Conservation (phyloP, 1,140 invertebrate genomes). For the Anastrepha ludens region DNA sequence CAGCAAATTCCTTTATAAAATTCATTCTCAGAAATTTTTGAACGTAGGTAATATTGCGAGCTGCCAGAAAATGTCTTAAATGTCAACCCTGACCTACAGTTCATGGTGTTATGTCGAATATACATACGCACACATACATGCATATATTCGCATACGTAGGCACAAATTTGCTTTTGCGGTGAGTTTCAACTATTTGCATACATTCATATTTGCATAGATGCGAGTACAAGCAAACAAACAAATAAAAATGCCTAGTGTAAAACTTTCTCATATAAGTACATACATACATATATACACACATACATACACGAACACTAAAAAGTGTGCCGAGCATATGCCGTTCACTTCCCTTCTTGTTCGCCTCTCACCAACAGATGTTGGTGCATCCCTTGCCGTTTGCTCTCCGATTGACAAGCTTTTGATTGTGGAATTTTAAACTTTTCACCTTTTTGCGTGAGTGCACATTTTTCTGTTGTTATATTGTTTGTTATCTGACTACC, state of each 20-base stretch:
- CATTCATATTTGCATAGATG: neutral
- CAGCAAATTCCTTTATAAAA: neutral
- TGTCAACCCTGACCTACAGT: slow-evolving; percentile 48
- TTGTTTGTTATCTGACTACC: slow-evolving; percentile 23
- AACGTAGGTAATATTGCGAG: neutral
- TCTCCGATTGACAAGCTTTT: slow-evolving; percentile 15
- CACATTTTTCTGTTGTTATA: slow-evolving; percentile 49
- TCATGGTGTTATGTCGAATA: neutral
- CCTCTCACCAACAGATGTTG: neutral
- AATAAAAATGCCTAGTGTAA: neutral
- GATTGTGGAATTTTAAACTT: slow-evolving; percentile 51
- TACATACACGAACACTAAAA: neutral
- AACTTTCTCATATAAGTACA: neutral
- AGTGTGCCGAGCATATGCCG: neutral
- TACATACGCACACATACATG: neutral
- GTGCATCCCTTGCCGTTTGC: neutral
- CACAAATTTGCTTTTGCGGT: neutral
- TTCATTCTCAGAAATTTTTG: slow-evolving; percentile 16
- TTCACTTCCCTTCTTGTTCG: neutral
- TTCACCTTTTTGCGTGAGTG: slow-evolving; percentile 47
- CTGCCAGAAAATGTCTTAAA: slow-evolving; percentile 35
- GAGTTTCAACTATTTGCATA: neutral
- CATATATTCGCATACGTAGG: neutral
- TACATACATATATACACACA: neutral
- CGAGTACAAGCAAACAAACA: no score